Conservation (phyloP, 2,113 vertebrate species). For the Orientallactaga bullata region DNA sequence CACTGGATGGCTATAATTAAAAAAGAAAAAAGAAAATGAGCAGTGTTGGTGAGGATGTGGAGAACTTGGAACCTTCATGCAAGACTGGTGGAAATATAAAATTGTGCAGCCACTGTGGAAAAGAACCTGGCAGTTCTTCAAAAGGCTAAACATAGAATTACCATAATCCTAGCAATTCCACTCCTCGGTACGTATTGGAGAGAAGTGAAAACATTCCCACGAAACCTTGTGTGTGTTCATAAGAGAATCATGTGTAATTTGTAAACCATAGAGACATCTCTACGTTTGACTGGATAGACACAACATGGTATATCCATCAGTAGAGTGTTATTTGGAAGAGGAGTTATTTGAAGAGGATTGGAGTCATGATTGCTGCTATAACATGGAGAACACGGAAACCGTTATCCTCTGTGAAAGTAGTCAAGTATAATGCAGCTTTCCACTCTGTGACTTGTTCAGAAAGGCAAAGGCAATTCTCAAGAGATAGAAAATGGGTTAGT, state of each 20-base stretch:
- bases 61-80: not conserved
- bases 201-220: not conserved
- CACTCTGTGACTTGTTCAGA: not conserved
- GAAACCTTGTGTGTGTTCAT: not conserved
- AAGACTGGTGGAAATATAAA: slow-evolving; percentile 27
- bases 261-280: not conserved
- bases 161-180: not conserved
- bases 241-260: not conserved
- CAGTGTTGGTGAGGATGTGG: slow-evolving; percentile 44
- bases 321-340: not conserved
- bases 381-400: not conserved
- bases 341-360: not conserved
- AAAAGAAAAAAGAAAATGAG: slow-evolving; percentile 28
- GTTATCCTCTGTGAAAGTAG: not conserved
- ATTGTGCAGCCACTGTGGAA: not conserved
- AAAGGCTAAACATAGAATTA: slow-evolving; percentile 56
- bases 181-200: not conserved
- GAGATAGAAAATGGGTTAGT: not conserved
- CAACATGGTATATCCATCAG: not conserved
- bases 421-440: not conserved
- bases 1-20: not conserved
- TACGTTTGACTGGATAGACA: no score
- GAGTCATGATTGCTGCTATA: no score
- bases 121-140: not conserved
- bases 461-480: not conserved